Percentiles rank a stretch among this genome's conserved stretches.
phyloP scores from a whole-genome alignment of 2,888 invertebrate species.

The Tortrix viridana region DNA sequence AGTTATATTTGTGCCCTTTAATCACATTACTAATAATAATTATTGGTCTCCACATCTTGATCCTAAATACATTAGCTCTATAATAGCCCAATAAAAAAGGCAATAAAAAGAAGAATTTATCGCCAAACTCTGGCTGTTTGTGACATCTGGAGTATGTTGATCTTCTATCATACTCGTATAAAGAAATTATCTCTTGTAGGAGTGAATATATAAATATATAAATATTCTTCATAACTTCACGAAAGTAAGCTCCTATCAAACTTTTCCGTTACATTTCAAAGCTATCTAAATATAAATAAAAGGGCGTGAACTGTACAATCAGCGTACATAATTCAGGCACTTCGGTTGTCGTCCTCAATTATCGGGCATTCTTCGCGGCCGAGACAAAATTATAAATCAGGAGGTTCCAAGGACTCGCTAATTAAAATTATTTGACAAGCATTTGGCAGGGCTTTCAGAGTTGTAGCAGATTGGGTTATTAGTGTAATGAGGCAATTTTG shows the following conservation, averaged over 20 bases:
- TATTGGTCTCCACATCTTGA: neutral
- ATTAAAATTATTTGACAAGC: constrained; percentile 41
- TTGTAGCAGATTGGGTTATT: constrained; percentile 22
- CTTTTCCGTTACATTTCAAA: neutral
- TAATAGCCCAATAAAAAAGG: constrained; percentile 2
- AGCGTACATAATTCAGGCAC: constrained; percentile 21
- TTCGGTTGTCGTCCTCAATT: constrained; percentile 39
- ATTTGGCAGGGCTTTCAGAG: constrained; percentile 34
- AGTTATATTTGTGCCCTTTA: neutral
- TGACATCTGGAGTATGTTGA: constrained; percentile 18
- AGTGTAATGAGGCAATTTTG: constrained; percentile 20
- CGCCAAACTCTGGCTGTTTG: neutral
- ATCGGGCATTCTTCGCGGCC: constrained; percentile 26
- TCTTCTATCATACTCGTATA: too few relatives aligned
- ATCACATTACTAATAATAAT: neutral
- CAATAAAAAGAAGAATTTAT: constrained; percentile 1
- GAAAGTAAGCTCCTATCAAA: neutral
- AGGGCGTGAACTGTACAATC: constrained; percentile 12
- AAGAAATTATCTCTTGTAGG: too few relatives aligned
- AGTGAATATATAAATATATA: too few relatives aligned
- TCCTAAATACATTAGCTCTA: neutral
- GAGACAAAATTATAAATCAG: constrained; percentile 39
- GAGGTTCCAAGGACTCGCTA: constrained; percentile 37
- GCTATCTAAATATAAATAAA: constrained; percentile 13
- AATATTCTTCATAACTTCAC: too few relatives aligned